phyloP scores from a whole-genome alignment of 2,888 invertebrate genomes.

The Agrotis clavis region DNA sequence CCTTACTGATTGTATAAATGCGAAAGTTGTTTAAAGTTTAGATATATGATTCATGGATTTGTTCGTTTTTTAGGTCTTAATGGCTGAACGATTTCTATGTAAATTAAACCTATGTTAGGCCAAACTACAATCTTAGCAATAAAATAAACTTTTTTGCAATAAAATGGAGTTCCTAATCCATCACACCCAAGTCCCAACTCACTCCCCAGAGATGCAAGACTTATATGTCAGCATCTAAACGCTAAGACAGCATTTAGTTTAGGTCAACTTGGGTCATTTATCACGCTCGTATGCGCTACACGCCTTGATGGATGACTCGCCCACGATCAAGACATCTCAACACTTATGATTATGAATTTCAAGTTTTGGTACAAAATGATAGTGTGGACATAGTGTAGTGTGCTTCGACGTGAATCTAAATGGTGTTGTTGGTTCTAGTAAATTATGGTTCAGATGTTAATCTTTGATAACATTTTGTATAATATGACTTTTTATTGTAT shows the following conservation, averaged over 20 bases:
- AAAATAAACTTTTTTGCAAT: not conserved
- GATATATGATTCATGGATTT: no score
- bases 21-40: no score
- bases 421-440: not conserved
- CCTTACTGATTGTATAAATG: no score
- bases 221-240: conserved; percentile 43
- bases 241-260: conserved; percentile 52
- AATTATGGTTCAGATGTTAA: not conserved
- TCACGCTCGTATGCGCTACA: conserved; percentile 53
- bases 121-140: not conserved
- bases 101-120: not conserved
- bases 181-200: conserved; percentile 9
- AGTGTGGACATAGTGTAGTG: conserved; percentile 18
- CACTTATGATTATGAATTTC: conserved; percentile 51
- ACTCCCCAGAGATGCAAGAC: conserved; percentile 31
- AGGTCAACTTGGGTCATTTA: conserved; percentile 57
- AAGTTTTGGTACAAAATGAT: conserved; percentile 37
- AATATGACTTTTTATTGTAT: not conserved
- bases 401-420: conserved; percentile 17
- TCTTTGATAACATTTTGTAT: not conserved
- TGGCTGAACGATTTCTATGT: not conserved
- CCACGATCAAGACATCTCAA: conserved; percentile 34
- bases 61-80: not conserved
- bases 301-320: conserved; percentile 58
- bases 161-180: conserved; percentile 13